These are phyloP conservation scores for Sylvilagus bachmani DNA, from an alignment of 2,113 vertebrate genomes.

Conservation along the genomic window DNA sequence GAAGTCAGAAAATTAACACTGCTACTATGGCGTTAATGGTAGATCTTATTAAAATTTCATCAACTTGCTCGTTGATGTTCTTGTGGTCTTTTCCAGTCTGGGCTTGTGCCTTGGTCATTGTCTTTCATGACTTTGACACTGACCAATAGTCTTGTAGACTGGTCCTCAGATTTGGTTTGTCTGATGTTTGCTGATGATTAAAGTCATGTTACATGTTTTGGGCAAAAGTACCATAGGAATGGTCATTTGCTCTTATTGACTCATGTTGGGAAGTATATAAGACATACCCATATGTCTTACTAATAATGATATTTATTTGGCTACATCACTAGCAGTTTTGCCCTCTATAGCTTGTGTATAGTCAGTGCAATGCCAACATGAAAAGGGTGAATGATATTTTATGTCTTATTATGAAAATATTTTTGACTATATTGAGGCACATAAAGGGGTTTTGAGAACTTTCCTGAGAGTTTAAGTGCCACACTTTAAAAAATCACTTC, in stretches of 20 bases:
- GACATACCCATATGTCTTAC: not conserved
- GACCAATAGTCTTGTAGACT: not conserved
- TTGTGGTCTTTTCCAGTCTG: not conserved
- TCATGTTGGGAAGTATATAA: not conserved
- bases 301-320: not conserved
- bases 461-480: not conserved
- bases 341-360: not conserved
- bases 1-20: conserved; percentile 26
- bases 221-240: not conserved
- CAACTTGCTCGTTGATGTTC: not conserved
- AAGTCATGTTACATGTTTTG: conserved; percentile 28
- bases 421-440: not conserved
- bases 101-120: not conserved
- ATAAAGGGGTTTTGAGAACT: not conserved
- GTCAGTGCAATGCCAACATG: not conserved
- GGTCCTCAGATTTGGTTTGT: not conserved
- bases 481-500: conserved; percentile 13
- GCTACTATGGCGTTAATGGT: not conserved
- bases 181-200: conserved; percentile 5
- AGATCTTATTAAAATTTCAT: not conserved
- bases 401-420: not conserved
- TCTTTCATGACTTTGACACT: not conserved
- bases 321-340: not conserved
- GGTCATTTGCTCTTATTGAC: not conserved
- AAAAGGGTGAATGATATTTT: not conserved